Base-by-base conservation (phyloP, 2,888 invertebrate genomes). In the Cantharis rufa region DNA sequence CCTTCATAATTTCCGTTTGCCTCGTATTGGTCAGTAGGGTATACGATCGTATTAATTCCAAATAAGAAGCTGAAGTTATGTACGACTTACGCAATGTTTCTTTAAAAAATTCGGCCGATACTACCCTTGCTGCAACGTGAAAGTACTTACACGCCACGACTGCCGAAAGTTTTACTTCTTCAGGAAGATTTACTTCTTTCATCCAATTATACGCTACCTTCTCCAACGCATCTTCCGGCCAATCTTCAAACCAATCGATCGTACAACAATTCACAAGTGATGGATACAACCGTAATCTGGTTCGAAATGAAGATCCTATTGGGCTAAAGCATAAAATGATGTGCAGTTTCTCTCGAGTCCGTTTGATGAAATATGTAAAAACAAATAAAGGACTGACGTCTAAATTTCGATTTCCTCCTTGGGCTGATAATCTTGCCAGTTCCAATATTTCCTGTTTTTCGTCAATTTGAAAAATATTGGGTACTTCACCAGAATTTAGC, bases 191-290 rank as follows among this genome's bases (percentile, higher is more conserved):
- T 3, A 95, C 92, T 78, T 92, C 91, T 13, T 91, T 91, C 88
- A 95, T 92, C 86, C 93, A 95, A 83, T 91, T 90, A 83, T 93
- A 89, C 15, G 96, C 96, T 4, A 94, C 93, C 89, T 91, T 93
- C 88, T 95, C 94, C 81, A 96, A 88, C 1, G 96, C 96, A 86
- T 95, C 94, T 87, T 95, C 94, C 9, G 96, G 96, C 96, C 96
- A 96, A 73, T 93, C 92, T 86, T 95, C 93, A 86, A 94, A 96
- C 96, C 96, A 96, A 85, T 96, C 95, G 76, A 96, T 95, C 5
- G 95, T 96, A 86, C 96, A 96, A 86, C 96, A 96, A 86, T 95
- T 96, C 63, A 96, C 94, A 69, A 96, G 89, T 10, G 96, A 94
- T 0, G 96, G 96, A 88, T 94, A 96, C 81, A 95, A 89, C 72